A percentile compares a stretch with the other conserved stretches of the same genome.
Conservation (phyloP, 2,113 vertebrate species). For the Elgaria multicarinata region DNA sequence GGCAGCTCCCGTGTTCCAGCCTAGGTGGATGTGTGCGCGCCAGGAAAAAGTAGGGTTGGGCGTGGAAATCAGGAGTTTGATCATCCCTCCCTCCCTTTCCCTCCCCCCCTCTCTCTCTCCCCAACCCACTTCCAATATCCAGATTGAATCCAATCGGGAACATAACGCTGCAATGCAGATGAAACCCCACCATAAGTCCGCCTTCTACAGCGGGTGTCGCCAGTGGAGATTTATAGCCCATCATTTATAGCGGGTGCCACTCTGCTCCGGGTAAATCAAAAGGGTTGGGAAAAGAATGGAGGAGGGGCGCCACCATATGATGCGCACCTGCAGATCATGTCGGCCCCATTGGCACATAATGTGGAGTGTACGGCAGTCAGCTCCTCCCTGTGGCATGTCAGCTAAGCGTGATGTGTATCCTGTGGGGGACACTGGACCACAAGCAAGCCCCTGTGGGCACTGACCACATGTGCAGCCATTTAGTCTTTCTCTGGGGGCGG, state of each 20-base stretch:
- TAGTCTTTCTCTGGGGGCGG: no score
- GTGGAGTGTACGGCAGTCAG: no score
- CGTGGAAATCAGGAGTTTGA: neutral
- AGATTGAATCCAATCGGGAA: slow-evolving; percentile 40
- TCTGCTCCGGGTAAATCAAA: slow-evolving; percentile 26
- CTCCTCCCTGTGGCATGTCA: neutral
- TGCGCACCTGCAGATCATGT: neutral
- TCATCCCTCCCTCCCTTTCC: neutral
- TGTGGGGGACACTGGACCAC: neutral
- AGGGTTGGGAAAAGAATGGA: neutral
- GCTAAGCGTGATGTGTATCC: neutral
- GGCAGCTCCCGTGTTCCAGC: neutral
- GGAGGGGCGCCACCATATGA: neutral
- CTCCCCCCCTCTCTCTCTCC: neutral
- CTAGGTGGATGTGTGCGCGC: neutral
- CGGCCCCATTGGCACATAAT: no score
- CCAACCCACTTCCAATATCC: neutral
- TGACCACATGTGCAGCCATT: no score
- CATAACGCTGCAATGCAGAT: slow-evolving; percentile 79
- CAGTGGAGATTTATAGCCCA: slow-evolving; percentile 66
- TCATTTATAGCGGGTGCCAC: slow-evolving; percentile 48
- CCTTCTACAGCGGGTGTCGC: slow-evolving; percentile 63
- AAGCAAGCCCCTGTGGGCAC: neutral
- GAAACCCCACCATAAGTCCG: slow-evolving; percentile 74
- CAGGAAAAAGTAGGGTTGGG: neutral